Percentiles rank a stretch among this genome's conserved stretches.
Evolutionary conservation across 2,888 invertebrate genomes (phyloP).

Genomic region (Malacosoma neustria): DNA sequence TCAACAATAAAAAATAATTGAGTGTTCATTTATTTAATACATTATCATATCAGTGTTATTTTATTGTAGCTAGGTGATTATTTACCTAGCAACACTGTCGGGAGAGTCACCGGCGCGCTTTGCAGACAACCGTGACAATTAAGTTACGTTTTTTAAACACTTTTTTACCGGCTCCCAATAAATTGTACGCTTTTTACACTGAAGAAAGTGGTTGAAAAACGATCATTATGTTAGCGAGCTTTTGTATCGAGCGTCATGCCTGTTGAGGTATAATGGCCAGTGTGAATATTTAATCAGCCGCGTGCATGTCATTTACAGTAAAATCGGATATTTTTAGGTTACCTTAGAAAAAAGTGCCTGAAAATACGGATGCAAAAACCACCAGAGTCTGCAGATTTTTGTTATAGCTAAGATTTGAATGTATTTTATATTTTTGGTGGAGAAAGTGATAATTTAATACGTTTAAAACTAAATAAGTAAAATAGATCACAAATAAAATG

Average conservation of each 20-base stretch:
- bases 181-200: slow-evolving; percentile 26
- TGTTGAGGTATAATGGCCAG: slow-evolving; percentile 19
- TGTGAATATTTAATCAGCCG: slow-evolving; percentile 26
- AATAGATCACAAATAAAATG: no score
- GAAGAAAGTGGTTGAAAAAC: slow-evolving; percentile 58
- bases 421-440: no score
- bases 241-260: slow-evolving; percentile 30
- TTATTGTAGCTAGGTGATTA: no score
- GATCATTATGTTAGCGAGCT: slow-evolving; percentile 39
- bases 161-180: slow-evolving; percentile 21
- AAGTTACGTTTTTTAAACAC: slow-evolving; percentile 52
- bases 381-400: no score
- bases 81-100: background rate
- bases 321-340: slow-evolving; percentile 18
- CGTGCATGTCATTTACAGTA: slow-evolving; percentile 27
- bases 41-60: no score
- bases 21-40: no score
- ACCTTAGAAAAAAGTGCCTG: slow-evolving; percentile 9
- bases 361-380: background rate
- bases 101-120: slow-evolving; percentile 9
- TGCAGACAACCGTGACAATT: slow-evolving; percentile 53
- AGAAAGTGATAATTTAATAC: no score
- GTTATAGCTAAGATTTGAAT: no score
- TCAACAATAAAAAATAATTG: no score
- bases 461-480: no score